A percentile compares a stretch with the other conserved stretches of the same genome.
Evolutionary conservation across 2,113 vertebrate species (phyloP).

Genomic region (Clarias magur): DNA sequence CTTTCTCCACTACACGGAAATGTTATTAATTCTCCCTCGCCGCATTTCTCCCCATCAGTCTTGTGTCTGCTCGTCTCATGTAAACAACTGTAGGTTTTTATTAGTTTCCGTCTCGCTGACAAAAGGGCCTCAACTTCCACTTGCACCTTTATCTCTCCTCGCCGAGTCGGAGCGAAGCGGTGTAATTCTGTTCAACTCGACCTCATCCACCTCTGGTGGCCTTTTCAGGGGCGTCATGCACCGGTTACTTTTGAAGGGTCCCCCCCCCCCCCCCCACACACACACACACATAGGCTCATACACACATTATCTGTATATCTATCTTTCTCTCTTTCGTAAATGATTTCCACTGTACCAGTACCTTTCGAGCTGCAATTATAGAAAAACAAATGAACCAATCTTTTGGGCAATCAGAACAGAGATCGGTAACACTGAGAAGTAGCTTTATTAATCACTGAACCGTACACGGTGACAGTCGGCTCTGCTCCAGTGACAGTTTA

Average conservation of each 20-base stretch:
- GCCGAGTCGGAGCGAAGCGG: conserved; percentile 28
- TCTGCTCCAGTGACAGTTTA: not conserved
- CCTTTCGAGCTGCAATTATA: not conserved
- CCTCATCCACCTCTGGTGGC: not conserved
- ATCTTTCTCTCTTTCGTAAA: too few relatives aligned
- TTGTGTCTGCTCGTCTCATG: conserved; percentile 37
- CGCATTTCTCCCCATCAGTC: not conserved
- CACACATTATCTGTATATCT: not conserved
- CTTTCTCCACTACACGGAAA: not conserved
- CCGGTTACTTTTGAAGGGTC: not conserved
- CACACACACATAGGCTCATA: not conserved
- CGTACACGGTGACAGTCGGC: not conserved
- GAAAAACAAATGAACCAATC: not conserved
- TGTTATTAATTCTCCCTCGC: conserved; percentile 36
- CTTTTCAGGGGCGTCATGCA: conserved; percentile 1
- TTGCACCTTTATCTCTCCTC: not conserved
- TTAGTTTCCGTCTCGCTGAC: conserved; percentile 30
- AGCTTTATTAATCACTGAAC: not conserved
- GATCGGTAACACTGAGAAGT: not conserved
- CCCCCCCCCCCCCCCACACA: not conserved
- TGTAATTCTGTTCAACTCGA: conserved; percentile 2
- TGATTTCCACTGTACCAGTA: not conserved
- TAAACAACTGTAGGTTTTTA: conserved; percentile 47
- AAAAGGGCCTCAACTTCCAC: conserved; percentile 15
- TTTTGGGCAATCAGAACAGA: not conserved